Conservation (phyloP, 2,888 invertebrate genomes). For the Orthosia incerta region DNA sequence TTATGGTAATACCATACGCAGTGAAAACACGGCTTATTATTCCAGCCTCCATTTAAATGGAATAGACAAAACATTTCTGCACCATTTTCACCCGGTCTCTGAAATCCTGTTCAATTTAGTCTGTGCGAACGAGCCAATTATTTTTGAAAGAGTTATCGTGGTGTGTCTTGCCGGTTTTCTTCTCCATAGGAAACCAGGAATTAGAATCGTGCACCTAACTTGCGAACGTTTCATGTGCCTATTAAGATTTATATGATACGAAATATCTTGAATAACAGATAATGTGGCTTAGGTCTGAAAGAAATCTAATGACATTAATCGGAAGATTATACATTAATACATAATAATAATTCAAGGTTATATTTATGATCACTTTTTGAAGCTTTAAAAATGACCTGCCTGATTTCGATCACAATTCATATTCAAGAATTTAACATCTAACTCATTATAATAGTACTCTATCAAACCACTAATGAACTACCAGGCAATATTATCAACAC, state of each 20-base stretch:
- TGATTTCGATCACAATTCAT: not conserved
- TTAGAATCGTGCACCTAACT: too few species aligned
- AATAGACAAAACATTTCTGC: slow-evolving; percentile 32
- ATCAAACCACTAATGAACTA: not conserved
- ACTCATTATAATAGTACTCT: not conserved
- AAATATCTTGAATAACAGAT: too few species aligned
- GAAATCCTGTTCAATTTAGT: slow-evolving; percentile 36
- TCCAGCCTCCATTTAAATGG: slow-evolving; percentile 9
- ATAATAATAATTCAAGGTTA: not conserved
- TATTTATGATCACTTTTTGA: not conserved
- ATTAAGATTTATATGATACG: too few species aligned
- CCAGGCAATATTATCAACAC: not conserved
- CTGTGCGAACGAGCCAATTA: not conserved
- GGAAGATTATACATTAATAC: not conserved
- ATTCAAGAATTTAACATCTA: not conserved
- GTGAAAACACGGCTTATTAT: slow-evolving; percentile 7
- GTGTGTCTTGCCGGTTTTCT: too few species aligned
- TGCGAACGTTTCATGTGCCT: too few species aligned
- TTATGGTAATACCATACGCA: not conserved
- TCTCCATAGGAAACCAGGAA: too few species aligned
- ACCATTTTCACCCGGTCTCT: slow-evolving; percentile 27
- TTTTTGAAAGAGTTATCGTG: too few species aligned
- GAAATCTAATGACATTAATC: too few species aligned
- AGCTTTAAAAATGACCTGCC: not conserved
- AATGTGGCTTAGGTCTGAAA: too few species aligned